phyloP scores from a whole-genome alignment of 2,797 vertebrate genomes.

The Epinephelus coioides region DNA sequence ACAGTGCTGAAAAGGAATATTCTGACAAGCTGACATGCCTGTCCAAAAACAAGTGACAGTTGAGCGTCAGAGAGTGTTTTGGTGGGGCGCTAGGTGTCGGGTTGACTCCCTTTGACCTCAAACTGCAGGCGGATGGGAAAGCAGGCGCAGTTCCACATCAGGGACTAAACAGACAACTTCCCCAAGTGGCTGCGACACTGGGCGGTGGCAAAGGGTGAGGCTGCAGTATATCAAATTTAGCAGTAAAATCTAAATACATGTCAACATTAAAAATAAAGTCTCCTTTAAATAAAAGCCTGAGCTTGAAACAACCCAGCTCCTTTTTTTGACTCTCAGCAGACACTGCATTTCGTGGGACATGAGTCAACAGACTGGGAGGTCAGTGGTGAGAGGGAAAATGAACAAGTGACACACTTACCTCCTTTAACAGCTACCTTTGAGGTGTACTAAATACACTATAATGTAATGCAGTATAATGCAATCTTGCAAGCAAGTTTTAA shows the following conservation, averaged over 20 bases:
- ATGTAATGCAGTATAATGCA: not conserved
- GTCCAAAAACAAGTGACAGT: conserved; percentile 64
- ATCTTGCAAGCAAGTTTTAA: not conserved
- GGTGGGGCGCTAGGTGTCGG: conserved; percentile 26
- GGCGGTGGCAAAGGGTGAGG: conserved; percentile 46
- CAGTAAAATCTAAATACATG: conserved; percentile 68
- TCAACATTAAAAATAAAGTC: conserved; percentile 64
- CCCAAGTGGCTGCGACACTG: conserved; percentile 50
- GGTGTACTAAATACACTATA: not conserved
- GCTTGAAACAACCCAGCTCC: conserved; percentile 47
- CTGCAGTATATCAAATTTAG: conserved; percentile 62
- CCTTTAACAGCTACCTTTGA: conserved; percentile 1
- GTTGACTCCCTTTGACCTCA: conserved; percentile 64
- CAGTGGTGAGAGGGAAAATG: not conserved
- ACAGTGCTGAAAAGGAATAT: conserved; percentile 62
- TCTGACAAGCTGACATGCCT: conserved; percentile 60
- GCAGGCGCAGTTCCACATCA: conserved; percentile 41
- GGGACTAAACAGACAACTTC: conserved; percentile 44
- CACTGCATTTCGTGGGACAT: conserved; percentile 29
- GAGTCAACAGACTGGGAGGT: conserved; percentile 41
- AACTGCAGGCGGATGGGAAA: conserved; percentile 55
- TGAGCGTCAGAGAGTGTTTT: conserved; percentile 46
- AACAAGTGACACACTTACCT: conserved; percentile 14
- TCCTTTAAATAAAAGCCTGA: conserved; percentile 39
- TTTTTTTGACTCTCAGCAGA: conserved; percentile 56